Evolutionary conservation across 2,113 vertebrate genomes (phyloP).

Genomic region (Myxocyprinus asiaticus): DNA sequence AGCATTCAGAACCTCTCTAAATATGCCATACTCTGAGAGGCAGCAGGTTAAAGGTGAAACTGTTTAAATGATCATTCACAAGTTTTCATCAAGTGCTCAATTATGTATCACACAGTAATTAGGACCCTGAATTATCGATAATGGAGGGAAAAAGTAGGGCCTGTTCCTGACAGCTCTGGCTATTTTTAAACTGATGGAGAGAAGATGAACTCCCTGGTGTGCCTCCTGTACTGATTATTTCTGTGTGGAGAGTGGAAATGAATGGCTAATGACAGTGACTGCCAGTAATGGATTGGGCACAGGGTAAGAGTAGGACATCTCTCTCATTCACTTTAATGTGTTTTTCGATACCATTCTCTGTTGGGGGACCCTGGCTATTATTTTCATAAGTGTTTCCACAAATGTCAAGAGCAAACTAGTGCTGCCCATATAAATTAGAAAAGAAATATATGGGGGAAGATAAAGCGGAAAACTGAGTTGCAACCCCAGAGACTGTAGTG

Average conservation of each 20-base stretch:
- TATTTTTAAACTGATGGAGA: constrained; percentile 54
- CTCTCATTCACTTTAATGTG: constrained; percentile 32
- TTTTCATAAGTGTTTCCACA: constrained; percentile 34
- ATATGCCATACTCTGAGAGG: constrained; percentile 12
- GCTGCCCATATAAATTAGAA: constrained; percentile 19
- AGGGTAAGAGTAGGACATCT: constrained; percentile 1
- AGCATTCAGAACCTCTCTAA: constrained; percentile 2
- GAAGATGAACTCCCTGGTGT: constrained; percentile 38
- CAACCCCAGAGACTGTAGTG: constrained; percentile 8
- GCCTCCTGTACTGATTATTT: constrained; percentile 23
- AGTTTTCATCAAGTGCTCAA: constrained; percentile 53
- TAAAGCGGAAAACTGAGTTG: neutral
- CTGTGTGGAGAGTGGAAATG: constrained; percentile 41
- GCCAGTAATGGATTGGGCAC: constrained; percentile 37
- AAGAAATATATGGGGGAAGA: constrained; percentile 8
- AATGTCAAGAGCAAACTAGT: constrained; percentile 27
- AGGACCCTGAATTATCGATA: constrained; percentile 54
- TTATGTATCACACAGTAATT: constrained; percentile 59
- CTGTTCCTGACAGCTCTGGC: constrained; percentile 47
- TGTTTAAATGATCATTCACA: constrained; percentile 50
- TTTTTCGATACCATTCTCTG: constrained; percentile 6
- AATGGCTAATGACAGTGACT: constrained; percentile 45
- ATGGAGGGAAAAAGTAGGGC: constrained; percentile 10
- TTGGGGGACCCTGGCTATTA: constrained; percentile 29
- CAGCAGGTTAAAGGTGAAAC: constrained; percentile 43